phyloP scores from a whole-genome alignment of 35 echinoderm and acorn worm species.

The Apostichopus japonicus region DNA sequence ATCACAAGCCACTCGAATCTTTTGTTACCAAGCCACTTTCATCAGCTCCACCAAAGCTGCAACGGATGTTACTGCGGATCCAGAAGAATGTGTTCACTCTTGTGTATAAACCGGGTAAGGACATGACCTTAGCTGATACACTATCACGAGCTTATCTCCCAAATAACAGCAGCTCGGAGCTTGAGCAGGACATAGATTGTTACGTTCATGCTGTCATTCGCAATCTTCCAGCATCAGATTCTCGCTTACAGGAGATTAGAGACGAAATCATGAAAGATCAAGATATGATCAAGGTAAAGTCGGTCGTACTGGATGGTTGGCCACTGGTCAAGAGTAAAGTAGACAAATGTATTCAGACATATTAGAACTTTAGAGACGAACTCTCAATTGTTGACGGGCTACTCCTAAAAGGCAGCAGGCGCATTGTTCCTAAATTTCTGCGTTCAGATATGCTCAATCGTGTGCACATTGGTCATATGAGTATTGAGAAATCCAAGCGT shows the following conservation, averaged over 20 bases:
- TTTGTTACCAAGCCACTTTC: conserved; percentile 36
- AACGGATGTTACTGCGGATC: conserved; percentile 61
- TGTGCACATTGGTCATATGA: conserved; percentile 62
- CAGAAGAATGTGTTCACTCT: conserved; percentile 62
- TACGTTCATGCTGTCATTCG: background rate
- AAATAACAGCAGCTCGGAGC: background rate
- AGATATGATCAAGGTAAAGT: conserved; percentile 49
- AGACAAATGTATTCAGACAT: background rate
- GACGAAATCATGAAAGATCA: conserved; percentile 60
- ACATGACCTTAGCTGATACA: conserved; percentile 62
- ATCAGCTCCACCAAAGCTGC: conserved; percentile 45
- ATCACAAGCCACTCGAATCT: conserved; percentile 66
- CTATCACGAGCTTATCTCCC: conserved; percentile 34
- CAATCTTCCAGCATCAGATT: conserved; percentile 50
- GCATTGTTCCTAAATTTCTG: conserved; percentile 12
- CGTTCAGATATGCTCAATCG: conserved; percentile 35
- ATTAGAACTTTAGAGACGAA: conserved; percentile 81
- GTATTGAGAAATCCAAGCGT: conserved; percentile 59
- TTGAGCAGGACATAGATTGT: background rate
- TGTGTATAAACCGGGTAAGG: conserved; percentile 56
- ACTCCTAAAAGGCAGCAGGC: conserved; percentile 67
- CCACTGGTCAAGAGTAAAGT: conserved; percentile 61
- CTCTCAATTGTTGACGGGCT: conserved; percentile 64
- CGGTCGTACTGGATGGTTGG: conserved; percentile 68
- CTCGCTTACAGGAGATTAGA: conserved; percentile 51